Conservation (phyloP, 2,888 invertebrate genomes). For the Xestoiulus laeticollis region DNA sequence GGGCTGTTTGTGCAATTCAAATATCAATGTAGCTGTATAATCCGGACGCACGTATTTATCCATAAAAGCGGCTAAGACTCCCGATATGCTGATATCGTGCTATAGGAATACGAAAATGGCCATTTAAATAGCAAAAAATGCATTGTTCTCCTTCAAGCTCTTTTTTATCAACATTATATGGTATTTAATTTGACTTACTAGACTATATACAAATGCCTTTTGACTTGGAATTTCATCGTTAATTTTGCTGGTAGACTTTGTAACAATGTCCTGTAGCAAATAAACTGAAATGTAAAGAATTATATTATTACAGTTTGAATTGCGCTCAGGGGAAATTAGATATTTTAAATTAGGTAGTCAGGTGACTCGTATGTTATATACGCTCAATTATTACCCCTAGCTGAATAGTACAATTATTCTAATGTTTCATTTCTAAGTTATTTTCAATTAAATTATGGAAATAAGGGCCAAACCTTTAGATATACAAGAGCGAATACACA, state of each 20-base stretch:
- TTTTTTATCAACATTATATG: background rate
- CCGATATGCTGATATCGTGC: conserved; percentile 18
- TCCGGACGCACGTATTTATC: conserved; percentile 13
- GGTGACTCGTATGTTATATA: no score
- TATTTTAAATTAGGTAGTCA: background rate
- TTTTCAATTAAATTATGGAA: no score
- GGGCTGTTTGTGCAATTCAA: background rate
- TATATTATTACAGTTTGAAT: background rate
- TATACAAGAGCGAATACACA: no score
- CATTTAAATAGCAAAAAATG: background rate
- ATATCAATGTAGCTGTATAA: background rate
- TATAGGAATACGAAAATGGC: background rate
- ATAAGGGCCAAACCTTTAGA: no score
- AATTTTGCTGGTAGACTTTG: background rate
- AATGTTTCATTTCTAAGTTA: no score
- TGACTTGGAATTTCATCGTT: background rate
- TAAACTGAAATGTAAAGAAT: background rate
- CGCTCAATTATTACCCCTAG: no score
- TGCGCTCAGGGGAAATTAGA: background rate
- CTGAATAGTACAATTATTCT: no score
- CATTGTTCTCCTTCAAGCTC: background rate
- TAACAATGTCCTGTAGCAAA: background rate
- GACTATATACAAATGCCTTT: background rate
- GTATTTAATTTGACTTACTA: background rate
- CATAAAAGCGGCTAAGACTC: background rate